phyloP scores from a whole-genome alignment of 2,888 invertebrate species.

The Nudaria mundana region DNA sequence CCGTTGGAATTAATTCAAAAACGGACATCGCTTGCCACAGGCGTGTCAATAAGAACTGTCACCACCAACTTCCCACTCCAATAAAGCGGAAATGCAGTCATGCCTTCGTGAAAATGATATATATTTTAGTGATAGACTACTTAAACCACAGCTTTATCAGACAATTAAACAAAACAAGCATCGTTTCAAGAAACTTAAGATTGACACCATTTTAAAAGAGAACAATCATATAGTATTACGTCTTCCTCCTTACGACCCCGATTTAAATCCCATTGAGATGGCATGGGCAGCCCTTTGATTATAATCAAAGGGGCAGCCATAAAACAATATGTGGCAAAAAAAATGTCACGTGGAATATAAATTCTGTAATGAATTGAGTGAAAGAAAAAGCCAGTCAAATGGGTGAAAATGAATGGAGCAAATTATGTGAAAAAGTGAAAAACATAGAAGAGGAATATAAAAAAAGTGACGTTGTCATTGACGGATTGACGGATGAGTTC shows the following conservation, averaged over 20 bases:
- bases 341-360: neutral
- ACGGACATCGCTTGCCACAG: too few species aligned
- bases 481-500: neutral
- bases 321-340: neutral
- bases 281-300: slow-evolving; percentile 1
- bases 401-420: neutral
- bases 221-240: neutral
- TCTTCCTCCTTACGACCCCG: slow-evolving; percentile 3
- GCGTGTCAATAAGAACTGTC: too few species aligned
- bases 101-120: too few species aligned
- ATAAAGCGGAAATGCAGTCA: too few species aligned
- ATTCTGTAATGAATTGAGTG: neutral
- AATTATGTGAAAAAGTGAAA: neutral
- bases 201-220: slow-evolving; percentile 1
- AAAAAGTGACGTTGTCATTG: neutral
- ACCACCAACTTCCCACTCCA: too few species aligned
- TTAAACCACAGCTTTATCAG: slow-evolving; percentile 6
- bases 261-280: slow-evolving; percentile 3
- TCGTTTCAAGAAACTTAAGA: neutral
- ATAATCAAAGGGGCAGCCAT: too few species aligned
- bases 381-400: neutral
- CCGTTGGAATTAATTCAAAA: too few species aligned
- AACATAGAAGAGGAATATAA: neutral
- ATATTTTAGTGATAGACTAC: too few species aligned
- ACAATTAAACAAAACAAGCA: neutral